phyloP scores from a whole-genome alignment of 2,888 invertebrate genomes.

The Myopa tessellatipennis region DNA sequence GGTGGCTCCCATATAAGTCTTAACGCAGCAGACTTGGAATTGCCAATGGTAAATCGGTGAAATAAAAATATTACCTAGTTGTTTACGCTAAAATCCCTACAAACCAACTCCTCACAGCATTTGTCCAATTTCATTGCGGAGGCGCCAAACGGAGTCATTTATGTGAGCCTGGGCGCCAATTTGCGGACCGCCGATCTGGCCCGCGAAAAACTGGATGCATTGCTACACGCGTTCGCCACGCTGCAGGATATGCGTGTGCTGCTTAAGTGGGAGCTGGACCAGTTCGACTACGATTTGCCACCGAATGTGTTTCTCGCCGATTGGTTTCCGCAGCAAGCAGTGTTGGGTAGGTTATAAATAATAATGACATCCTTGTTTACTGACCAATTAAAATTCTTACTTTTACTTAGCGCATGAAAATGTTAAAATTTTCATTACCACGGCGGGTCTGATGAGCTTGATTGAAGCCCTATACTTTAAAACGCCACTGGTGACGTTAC shows the following conservation, averaged over 20 bases:
- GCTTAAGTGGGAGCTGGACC: slow-evolving; percentile 70
- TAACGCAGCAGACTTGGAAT: slow-evolving; percentile 40
- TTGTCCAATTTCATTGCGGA: slow-evolving; percentile 63
- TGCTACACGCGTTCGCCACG: slow-evolving; percentile 60
- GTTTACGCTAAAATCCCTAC: background rate
- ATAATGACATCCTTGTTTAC: background rate
- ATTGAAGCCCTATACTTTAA: slow-evolving; percentile 70
- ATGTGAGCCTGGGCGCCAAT: slow-evolving; percentile 69
- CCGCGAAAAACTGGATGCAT: slow-evolving; percentile 60
- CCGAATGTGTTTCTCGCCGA: slow-evolving; percentile 64
- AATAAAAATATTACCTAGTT: background rate
- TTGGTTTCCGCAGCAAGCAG: slow-evolving; percentile 67
- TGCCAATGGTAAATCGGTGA: slow-evolving; percentile 55
- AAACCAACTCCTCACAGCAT: slow-evolving; percentile 50
- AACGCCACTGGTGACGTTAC: slow-evolving; percentile 70
- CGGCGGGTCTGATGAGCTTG: slow-evolving; percentile 72
- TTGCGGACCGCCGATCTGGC: slow-evolving; percentile 61
- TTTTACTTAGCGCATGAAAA: slow-evolving; percentile 70
- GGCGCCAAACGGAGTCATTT: slow-evolving; percentile 66
- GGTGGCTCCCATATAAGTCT: slow-evolving; percentile 61
- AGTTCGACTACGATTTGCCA: slow-evolving; percentile 59
- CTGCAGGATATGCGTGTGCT: slow-evolving; percentile 65
- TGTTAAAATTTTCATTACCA: slow-evolving; percentile 72
- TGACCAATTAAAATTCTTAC: background rate
- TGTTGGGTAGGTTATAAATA: slow-evolving; percentile 57